Evolutionary conservation across 2,113 vertebrate species (phyloP).

Genomic region (Rhea americana): DNA sequence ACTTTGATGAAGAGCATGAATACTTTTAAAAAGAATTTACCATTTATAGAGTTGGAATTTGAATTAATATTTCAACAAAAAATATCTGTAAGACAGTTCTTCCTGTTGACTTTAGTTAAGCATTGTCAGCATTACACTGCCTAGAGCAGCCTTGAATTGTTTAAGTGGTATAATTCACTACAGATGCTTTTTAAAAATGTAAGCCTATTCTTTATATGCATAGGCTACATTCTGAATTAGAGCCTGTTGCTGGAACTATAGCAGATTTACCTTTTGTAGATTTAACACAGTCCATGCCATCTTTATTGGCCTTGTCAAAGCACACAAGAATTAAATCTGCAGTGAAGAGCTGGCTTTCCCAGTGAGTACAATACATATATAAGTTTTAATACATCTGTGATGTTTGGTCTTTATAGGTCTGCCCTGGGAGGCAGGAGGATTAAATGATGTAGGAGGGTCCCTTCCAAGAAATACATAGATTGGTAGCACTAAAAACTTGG

Average conservation of each 20-base stretch:
- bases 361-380: neutral
- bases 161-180: constrained; percentile 53
- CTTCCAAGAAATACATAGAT: neutral
- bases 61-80: constrained; percentile 69
- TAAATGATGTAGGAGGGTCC: neutral
- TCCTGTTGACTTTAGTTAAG: constrained; percentile 64
- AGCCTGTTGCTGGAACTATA: constrained; percentile 34
- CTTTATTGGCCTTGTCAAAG: neutral
- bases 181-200: neutral
- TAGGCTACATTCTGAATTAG: neutral
- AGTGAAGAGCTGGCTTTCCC: neutral
- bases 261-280: neutral
- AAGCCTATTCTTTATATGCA: constrained; percentile 5
- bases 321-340: neutral
- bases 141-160: constrained; percentile 9
- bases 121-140: constrained; percentile 33
- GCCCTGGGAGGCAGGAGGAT: neutral
- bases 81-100: constrained; percentile 18
- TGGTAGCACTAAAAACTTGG: neutral
- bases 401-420: neutral
- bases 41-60: constrained; percentile 62
- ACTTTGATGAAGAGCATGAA: neutral
- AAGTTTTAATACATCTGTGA: neutral
- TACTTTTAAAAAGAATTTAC: constrained; percentile 56
- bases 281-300: neutral